Conservation (phyloP, 1,140 invertebrate species). For the Leptopilina boulardi region DNA sequence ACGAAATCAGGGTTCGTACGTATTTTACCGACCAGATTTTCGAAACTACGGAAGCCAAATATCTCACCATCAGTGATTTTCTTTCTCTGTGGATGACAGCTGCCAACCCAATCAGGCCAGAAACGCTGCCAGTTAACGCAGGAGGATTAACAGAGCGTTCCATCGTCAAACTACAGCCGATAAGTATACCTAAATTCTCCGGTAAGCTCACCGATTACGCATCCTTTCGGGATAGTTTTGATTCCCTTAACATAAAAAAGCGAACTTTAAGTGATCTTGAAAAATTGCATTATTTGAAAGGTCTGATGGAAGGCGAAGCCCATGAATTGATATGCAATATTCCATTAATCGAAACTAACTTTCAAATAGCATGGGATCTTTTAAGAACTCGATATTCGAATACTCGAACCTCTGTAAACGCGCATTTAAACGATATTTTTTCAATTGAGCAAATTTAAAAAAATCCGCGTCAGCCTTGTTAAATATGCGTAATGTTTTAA, state of each 20-base stretch:
- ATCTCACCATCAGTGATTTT: background rate
- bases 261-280: background rate
- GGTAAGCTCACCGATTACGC: background rate
- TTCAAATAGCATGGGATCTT: slow-evolving; percentile 15
- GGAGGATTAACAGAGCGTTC: background rate
- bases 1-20: background rate
- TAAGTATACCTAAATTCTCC: slow-evolving; percentile 21
- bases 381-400: background rate
- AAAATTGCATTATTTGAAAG: slow-evolving; percentile 36
- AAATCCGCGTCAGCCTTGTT: background rate
- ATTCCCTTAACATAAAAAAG: background rate
- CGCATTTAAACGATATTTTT: slow-evolving; percentile 23
- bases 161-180: background rate
- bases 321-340: background rate
- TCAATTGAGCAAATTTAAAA: background rate
- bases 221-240: slow-evolving; percentile 25
- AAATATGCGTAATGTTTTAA: background rate
- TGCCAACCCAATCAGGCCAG: background rate
- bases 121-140: no score
- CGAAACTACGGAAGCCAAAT: background rate
- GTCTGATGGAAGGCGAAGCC: background rate
- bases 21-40: background rate
- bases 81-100: background rate
- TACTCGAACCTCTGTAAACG: background rate
- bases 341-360: background rate